Conservation (phyloP, 1,140 invertebrate genomes). For the Saccostrea echinata region DNA sequence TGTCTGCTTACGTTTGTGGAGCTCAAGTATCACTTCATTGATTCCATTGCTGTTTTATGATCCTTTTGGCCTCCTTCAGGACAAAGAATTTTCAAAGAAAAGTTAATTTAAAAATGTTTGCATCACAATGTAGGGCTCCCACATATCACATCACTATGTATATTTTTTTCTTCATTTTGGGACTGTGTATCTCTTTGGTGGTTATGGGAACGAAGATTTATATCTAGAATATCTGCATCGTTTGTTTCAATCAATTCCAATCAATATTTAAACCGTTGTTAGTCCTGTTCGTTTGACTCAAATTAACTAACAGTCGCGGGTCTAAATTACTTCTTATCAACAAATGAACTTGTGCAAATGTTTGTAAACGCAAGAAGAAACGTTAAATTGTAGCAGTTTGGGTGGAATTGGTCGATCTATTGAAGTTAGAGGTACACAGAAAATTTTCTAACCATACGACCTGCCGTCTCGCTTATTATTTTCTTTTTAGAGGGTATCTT, state of each 20-base stretch:
- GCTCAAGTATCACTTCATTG: neutral
- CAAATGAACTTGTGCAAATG: neutral
- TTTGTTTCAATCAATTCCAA: slow-evolving; percentile 25
- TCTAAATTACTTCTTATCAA: neutral
- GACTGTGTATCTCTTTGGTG: neutral
- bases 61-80: neutral
- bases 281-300: neutral
- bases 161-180: neutral
- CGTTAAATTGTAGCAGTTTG: neutral
- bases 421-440: neutral
- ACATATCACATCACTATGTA: neutral
- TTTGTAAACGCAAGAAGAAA: neutral
- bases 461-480: neutral
- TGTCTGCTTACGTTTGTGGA: neutral
- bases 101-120: neutral
- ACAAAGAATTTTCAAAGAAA: neutral
- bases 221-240: slow-evolving; percentile 14
- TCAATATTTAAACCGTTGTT: slow-evolving; percentile 30
- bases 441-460: too few species aligned
- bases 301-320: neutral
- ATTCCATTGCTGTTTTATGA: neutral
- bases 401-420: neutral
- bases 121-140: neutral
- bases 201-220: slow-evolving; percentile 12
- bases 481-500: neutral